Conservation (phyloP, 2,888 invertebrate species). For the Eledone cirrhosa region DNA sequence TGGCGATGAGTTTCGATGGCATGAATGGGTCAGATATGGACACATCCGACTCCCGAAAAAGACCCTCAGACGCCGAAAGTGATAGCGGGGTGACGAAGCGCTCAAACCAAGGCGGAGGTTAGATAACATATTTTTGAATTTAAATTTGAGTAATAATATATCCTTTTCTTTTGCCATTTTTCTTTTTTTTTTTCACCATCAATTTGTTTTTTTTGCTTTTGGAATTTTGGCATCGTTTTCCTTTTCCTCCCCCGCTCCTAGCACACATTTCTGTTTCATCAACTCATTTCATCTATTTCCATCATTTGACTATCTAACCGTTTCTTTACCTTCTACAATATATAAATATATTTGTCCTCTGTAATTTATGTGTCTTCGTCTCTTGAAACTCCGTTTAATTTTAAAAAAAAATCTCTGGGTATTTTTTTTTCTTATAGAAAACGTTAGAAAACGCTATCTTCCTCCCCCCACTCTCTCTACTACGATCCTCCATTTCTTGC, state of each 20-base stretch:
- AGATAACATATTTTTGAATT: conserved; percentile 48
- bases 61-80: conserved; percentile 65
- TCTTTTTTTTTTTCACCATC: too few species aligned
- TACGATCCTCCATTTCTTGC: too few species aligned
- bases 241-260: neutral
- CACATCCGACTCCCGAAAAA: conserved; percentile 66
- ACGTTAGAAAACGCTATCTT: too few species aligned
- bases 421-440: too few species aligned
- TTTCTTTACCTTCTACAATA: too few species aligned
- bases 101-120: conserved; percentile 66
- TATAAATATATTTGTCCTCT: too few species aligned
- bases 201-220: neutral
- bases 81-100: conserved; percentile 65
- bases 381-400: too few species aligned
- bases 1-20: conserved; percentile 63
- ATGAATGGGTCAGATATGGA: conserved; percentile 63
- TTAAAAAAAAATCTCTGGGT: too few species aligned
- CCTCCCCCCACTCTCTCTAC: too few species aligned
- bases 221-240: neutral
- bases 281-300: too few species aligned
- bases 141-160: neutral
- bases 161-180: neutral
- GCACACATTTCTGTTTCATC: neutral
- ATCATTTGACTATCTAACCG: neutral
- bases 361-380: too few species aligned